Evolutionary conservation across 53 echinoderm and acorn worm genomes (phyloP).

Genomic region (Paelopatides confundens): DNA sequence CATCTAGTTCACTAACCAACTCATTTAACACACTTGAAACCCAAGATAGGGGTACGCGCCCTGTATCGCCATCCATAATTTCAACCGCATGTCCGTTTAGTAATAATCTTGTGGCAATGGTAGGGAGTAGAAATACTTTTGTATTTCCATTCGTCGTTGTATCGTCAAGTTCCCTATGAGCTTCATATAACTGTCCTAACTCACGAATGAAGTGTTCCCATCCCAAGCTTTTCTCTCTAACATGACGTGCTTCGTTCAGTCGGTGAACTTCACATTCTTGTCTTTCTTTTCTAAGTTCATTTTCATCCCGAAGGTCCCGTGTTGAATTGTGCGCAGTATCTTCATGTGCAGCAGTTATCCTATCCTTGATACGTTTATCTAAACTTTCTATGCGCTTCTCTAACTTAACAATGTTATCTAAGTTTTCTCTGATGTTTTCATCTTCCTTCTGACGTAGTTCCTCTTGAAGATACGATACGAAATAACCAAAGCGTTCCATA

Average conservation of each 20-base stretch:
- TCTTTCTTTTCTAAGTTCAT: neutral
- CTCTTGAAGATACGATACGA: neutral
- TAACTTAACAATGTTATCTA: neutral
- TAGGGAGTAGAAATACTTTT: neutral
- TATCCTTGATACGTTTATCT: neutral
- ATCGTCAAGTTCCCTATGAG: neutral
- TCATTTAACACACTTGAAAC: neutral
- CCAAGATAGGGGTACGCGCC: constrained; percentile 5
- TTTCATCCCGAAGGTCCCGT: neutral
- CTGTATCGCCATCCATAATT: constrained; percentile 8
- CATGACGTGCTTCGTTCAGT: neutral
- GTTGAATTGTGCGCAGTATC: neutral
- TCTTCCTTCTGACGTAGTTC: neutral
- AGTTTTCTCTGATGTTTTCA: neutral
- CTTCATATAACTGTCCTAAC: neutral
- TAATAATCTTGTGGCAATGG: neutral
- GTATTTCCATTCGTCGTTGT: neutral
- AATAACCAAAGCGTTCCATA: neutral
- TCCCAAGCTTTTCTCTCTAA: neutral
- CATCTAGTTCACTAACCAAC: neutral
- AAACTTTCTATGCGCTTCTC: neutral
- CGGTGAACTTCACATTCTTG: neutral
- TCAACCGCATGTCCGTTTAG: neutral
- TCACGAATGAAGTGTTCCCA: neutral
- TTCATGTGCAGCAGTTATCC: neutral